phyloP scores from a whole-genome alignment of 2,888 invertebrate species.

The Clivina fossor region DNA sequence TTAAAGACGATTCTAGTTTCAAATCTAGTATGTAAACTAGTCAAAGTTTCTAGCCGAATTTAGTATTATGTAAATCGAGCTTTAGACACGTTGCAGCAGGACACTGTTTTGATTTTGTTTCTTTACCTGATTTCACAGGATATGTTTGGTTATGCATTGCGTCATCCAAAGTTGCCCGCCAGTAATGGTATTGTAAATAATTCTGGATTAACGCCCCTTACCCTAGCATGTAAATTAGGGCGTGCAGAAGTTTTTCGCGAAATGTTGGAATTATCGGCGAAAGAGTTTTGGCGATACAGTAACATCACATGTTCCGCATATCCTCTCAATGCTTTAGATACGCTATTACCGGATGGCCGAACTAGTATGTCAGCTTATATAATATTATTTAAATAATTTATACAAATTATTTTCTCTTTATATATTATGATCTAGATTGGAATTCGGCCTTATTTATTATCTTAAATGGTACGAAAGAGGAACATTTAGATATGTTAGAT shows the following conservation, averaged over 20 bases:
- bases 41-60: no score
- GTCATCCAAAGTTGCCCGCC: slow-evolving; percentile 92
- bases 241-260: slow-evolving; percentile 95
- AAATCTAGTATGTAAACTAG: background rate
- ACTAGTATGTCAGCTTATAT: slow-evolving; percentile 71
- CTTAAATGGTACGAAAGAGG: slow-evolving; percentile 94
- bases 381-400: background rate
- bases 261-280: slow-evolving; percentile 92
- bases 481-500: slow-evolving; percentile 98
- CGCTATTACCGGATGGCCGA: slow-evolving; percentile 88
- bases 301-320: slow-evolving; percentile 98
- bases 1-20: no score
- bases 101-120: slow-evolving; percentile 16
- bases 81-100: no score
- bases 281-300: slow-evolving; percentile 98
- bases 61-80: no score
- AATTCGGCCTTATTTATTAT: slow-evolving; percentile 98
- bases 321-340: slow-evolving; percentile 94
- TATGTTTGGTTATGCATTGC: slow-evolving; percentile 97
- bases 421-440: slow-evolving; percentile 73
- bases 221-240: slow-evolving; percentile 91
- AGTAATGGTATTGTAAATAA: slow-evolving; percentile 88
- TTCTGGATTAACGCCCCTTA: slow-evolving; percentile 91
- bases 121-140: slow-evolving; percentile 65
- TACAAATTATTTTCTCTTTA: slow-evolving; percentile 2